Base-by-base conservation (phyloP, 2,797 vertebrate species). In the Coranthus polyacanthus region DNA sequence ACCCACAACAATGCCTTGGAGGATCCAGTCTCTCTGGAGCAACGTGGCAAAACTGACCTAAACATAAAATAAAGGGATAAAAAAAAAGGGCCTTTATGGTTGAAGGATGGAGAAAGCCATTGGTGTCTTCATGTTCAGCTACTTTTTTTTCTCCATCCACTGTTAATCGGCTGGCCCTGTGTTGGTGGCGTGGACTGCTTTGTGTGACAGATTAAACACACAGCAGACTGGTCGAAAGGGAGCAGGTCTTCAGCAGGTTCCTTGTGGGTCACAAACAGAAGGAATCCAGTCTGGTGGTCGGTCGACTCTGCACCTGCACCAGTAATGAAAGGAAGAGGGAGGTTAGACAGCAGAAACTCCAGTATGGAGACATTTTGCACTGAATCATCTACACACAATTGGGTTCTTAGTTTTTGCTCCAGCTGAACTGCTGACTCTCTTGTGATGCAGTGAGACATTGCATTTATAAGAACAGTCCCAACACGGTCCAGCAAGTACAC, bases 291-390 rank as follows among this genome's bases (percentile, higher is more conserved):
- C 29, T 17, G 50, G 39, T 20, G 56, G 41, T 29, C 26, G 46
- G 34, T 47, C 44, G 52, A 49, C 2, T 21, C 44, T 69, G 49
- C 52, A 78, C 81, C 84, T 89, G 39, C 20, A 72, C 13, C 4
- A 36, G 24, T 0, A 56, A 69, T 1, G 12, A 66, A 34, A 77
- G 12, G 6, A 56, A 63, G 17, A 57, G 20, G 41, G 0, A 6
- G 12, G 5, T 62, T 39, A 57, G 43, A 52, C n/a, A 49, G n/a
- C 6, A 43, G 21, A 59, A 5, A 50, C 2, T 50, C 5, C 15
- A 37, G 1, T 32, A 10, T 8, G 0, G 21, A 12, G 20, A 59
- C 15, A 53, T 15, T 6, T 9, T 6, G 6, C 24, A 26, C 8
- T 22, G 16, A 3, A 26, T 26, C 1, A 10, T 13, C 26, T 12